These are phyloP conservation scores for Haliclystus octoradiatus DNA, from an alignment of 30 jellyfish, hydroid and myxozoan species.

Conservation along the genomic window DNA sequence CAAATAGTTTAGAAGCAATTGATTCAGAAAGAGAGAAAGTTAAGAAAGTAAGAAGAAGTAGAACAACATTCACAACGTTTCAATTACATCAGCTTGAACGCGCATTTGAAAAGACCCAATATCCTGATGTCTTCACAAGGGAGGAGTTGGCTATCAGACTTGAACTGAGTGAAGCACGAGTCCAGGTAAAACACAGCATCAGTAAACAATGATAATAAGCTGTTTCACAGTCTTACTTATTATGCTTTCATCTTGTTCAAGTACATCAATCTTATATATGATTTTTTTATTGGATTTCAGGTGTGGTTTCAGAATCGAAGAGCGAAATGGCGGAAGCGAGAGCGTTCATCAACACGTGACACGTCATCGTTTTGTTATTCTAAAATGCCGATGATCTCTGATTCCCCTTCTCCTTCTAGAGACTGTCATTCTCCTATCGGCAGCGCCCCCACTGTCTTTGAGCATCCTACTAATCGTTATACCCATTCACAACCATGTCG, in stretches of 20 bases:
- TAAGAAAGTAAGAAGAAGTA: slow-evolving; percentile 67
- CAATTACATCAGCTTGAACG: slow-evolving; percentile 93
- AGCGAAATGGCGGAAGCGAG: background rate
- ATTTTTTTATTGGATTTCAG: background rate
- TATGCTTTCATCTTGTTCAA: background rate
- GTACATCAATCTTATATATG: background rate
- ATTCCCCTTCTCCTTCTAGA: background rate
- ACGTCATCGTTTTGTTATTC: background rate
- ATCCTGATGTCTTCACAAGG: slow-evolving; percentile 91
- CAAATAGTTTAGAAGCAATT: slow-evolving; percentile 9
- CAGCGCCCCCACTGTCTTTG: background rate
- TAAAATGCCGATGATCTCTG: background rate
- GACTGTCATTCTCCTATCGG: background rate
- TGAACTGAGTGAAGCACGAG: slow-evolving; percentile 95
- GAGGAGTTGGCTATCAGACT: slow-evolving; percentile 85
- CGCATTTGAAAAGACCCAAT: slow-evolving; percentile 92
- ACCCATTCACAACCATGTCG: background rate
- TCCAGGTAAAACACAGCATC: slow-evolving; percentile 48
- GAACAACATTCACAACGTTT: slow-evolving; percentile 94
- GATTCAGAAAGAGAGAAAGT: slow-evolving; percentile 61
- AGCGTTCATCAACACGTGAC: background rate
- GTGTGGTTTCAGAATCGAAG: background rate
- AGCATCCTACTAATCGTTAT: background rate
- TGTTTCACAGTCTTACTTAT: background rate
- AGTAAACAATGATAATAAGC: background rate